These are phyloP conservation scores for Yoshiicerus persimilis DNA, from an alignment of 1,140 invertebrate genomes.

Conservation along the genomic window DNA sequence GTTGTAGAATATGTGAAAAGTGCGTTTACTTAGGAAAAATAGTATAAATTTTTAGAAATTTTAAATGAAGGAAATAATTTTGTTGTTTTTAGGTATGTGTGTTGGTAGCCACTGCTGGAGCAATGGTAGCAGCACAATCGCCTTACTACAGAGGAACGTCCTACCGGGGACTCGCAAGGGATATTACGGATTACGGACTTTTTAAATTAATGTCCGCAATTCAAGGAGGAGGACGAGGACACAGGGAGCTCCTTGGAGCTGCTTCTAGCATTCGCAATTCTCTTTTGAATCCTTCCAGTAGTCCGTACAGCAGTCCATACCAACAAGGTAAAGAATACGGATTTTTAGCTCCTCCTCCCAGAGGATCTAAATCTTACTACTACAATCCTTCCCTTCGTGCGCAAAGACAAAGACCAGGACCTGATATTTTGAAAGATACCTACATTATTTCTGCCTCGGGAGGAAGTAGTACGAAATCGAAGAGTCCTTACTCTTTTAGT, in stretches of 20 bases:
- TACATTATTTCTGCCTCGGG: neutral
- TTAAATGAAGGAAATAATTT: neutral
- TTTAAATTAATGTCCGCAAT: neutral
- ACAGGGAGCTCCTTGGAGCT: slow-evolving; percentile 13
- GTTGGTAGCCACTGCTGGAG: neutral
- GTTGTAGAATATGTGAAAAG: neutral
- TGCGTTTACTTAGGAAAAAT: no score
- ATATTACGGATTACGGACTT: slow-evolving; percentile 23
- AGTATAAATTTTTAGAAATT: neutral
- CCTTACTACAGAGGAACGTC: neutral
- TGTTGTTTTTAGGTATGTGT: neutral
- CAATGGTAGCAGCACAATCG: neutral
- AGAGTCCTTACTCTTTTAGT: neutral
- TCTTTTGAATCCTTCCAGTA: neutral
- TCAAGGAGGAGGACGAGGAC: slow-evolving; percentile 15
- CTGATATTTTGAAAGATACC: neutral
- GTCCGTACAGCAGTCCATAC: neutral
- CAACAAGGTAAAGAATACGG: neutral
- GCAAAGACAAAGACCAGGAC: neutral
- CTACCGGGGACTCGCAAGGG: neutral
- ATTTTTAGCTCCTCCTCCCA: neutral
- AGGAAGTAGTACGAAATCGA: neutral
- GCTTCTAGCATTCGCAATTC: neutral
- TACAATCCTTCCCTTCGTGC: neutral
- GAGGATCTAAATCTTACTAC: neutral